These are phyloP conservation scores for Ochropleura leucogaster DNA, from an alignment of 2,888 invertebrate genomes.

Conservation along the genomic window DNA sequence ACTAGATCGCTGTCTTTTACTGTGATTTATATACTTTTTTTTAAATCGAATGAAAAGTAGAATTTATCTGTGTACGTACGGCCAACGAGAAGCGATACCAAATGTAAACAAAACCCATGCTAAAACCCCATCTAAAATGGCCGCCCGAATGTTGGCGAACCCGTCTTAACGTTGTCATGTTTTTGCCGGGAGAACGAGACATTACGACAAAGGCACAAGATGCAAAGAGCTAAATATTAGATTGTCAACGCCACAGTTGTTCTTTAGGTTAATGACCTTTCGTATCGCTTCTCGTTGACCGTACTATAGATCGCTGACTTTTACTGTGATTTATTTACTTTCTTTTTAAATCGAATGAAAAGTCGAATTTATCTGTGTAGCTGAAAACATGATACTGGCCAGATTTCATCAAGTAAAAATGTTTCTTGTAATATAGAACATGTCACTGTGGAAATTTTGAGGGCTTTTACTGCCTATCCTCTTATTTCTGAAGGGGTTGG, in stretches of 20 bases:
- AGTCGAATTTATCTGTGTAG: neutral
- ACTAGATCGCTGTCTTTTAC: neutral
- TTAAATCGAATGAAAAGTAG: neutral
- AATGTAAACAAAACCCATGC: too few species aligned
- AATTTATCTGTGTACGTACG: neutral
- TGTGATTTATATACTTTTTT: neutral
- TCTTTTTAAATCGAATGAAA: neutral
- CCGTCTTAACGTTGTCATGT: too few species aligned
- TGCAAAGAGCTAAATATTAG: too few species aligned
- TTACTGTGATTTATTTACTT: neutral
- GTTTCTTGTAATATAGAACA: neutral
- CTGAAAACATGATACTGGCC: slow-evolving; percentile 1
- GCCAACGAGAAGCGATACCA: too few species aligned
- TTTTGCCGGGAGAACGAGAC: too few species aligned
- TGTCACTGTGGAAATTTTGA: neutral
- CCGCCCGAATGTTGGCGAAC: too few species aligned
- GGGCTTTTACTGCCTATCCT: neutral
- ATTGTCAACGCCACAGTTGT: too few species aligned
- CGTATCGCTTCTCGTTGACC: too few species aligned
- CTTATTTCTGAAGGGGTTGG: too few species aligned
- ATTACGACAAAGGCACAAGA: too few species aligned
- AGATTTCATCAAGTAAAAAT: neutral
- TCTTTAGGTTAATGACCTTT: too few species aligned
- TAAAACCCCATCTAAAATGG: too few species aligned
- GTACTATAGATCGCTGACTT: neutral